Evolutionary conservation across 2,797 vertebrate species (phyloP), one percentile per base, ranked within the genome.

Genomic region (Diplodus puntazzo): DNA sequence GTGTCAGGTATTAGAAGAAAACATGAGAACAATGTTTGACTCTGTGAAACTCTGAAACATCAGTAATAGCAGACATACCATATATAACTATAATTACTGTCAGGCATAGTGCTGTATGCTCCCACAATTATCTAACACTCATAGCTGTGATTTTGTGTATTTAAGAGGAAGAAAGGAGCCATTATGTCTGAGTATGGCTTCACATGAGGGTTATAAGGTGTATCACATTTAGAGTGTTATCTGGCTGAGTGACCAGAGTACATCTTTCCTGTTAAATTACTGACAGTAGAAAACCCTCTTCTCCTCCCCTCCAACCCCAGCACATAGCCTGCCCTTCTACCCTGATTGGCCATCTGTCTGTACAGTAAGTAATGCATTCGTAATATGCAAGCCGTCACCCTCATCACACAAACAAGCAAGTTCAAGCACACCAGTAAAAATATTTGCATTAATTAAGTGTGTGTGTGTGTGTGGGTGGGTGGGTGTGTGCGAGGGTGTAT

Each of bases 321-420:
- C 16, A 52, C 52, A 57, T 20, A 27, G 50, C 55, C 16, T 45
- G 18, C 73, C 49, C 57, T 49, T 27, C 62, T 42, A 61, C 34
- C 18, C 45, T 42, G 53, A 62, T 58, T 46, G 48, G 50, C 87
- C 90, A 88, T 92, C 82, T 91, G 87, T 87, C 77, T 81, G n/a
- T 80, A 60, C 62, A 65, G 58, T 71, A 63, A 76, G 45, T 81
- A 68, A 80, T 84, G 81, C 73, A 77, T 84, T 61, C 23, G 42
- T 82, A 89, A 88, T 87, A 80, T 81, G 72, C 65, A 80, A 90
- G 76, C 78, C 78, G 85, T 69, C 42, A 72, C 59, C 74, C 52
- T 77, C 79, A 77, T 77, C 79, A 81, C 57, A 74, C 39, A 80
- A 77, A 73, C 69, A 79, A 46, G 54, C 27, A 69, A 20, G 43